Evolutionary conservation across 2,888 invertebrate genomes (phyloP).

Genomic region (Pollenia griseotomentosa): DNA sequence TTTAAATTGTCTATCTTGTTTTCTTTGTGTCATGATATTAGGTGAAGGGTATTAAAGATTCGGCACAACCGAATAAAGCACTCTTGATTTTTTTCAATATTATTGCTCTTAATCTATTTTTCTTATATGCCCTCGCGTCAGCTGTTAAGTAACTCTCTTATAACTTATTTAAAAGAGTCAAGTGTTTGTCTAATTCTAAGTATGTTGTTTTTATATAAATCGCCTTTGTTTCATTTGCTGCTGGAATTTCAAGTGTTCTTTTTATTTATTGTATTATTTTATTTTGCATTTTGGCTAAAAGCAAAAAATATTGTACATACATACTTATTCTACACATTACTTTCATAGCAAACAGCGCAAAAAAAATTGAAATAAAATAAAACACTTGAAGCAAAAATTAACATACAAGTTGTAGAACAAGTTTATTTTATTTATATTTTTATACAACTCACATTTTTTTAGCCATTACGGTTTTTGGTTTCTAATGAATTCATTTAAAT

Average conservation of each 20-base stretch:
- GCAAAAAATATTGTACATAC: constrained; percentile 1
- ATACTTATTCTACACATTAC: constrained; percentile 54
- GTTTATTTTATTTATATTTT: constrained; percentile 75
- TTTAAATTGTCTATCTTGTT: too few relatives aligned
- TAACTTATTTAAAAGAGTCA: constrained; percentile 45
- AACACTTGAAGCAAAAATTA: constrained; percentile 54
- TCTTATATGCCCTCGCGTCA: constrained; percentile 19
- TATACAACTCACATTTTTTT: constrained; percentile 23
- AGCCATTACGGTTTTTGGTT: constrained; percentile 59
- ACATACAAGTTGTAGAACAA: constrained; percentile 81
- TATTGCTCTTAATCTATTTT: neutral
- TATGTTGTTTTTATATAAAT: constrained; percentile 10
- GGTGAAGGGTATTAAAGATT: too few relatives aligned
- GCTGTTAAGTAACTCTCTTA: constrained; percentile 57
- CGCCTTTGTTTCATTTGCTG: constrained; percentile 1
- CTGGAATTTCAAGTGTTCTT: constrained; percentile 50
- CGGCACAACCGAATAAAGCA: too few relatives aligned
- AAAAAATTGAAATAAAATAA: neutral
- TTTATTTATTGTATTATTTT: constrained; percentile 46
- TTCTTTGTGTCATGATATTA: neutral
- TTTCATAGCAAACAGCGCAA: constrained; percentile 47
- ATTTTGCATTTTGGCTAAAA: constrained; percentile 26
- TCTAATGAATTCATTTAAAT: constrained; percentile 78
- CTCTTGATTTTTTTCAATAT: neutral
- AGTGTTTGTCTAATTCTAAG: constrained; percentile 61